A percentile compares a stretch with the other conserved stretches of the same genome.
These are phyloP conservation scores for Ibidorhyncha struthersii DNA, from an alignment of 2,113 vertebrate genomes.

Conservation along the genomic window DNA sequence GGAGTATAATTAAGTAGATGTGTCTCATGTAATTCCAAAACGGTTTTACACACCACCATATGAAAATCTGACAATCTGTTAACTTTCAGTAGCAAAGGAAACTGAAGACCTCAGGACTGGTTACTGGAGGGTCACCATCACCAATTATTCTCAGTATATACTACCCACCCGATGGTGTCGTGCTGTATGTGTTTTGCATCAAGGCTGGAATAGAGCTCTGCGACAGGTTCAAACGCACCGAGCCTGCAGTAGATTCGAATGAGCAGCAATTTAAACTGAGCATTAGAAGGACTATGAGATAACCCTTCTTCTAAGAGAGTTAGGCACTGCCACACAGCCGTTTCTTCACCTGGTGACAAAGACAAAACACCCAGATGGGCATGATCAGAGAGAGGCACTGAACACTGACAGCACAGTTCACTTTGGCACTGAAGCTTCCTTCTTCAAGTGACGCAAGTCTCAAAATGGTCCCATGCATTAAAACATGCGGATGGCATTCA, in stretches of 20 bases:
- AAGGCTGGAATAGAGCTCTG: slow-evolving; percentile 95
- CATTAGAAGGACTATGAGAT: slow-evolving; percentile 88
- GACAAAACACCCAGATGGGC: background rate
- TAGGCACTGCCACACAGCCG: slow-evolving; percentile 86
- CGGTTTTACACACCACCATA: rapidly evolving
- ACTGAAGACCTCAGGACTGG: background rate
- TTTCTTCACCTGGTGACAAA: slow-evolving; percentile 83
- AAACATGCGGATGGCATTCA: background rate
- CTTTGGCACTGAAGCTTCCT: background rate
- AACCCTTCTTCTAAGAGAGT: slow-evolving; percentile 90
- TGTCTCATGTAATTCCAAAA: background rate
- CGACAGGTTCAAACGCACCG: slow-evolving; percentile 94
- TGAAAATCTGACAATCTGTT: background rate
- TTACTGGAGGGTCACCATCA: background rate
- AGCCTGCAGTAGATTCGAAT: slow-evolving; percentile 93
- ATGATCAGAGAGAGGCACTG: background rate
- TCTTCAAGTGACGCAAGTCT: background rate
- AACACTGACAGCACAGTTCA: rapidly evolving
- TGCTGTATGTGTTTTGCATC: slow-evolving; percentile 98
- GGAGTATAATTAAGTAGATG: rapidly evolving
- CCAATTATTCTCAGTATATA: slow-evolving; percentile 73
- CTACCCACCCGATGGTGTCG: slow-evolving; percentile 95
- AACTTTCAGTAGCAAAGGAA: background rate
- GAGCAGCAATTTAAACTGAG: slow-evolving; percentile 97
- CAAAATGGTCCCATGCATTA: background rate